Conservation (phyloP, 2,113 vertebrate species). For the Fukomys damarensis region DNA sequence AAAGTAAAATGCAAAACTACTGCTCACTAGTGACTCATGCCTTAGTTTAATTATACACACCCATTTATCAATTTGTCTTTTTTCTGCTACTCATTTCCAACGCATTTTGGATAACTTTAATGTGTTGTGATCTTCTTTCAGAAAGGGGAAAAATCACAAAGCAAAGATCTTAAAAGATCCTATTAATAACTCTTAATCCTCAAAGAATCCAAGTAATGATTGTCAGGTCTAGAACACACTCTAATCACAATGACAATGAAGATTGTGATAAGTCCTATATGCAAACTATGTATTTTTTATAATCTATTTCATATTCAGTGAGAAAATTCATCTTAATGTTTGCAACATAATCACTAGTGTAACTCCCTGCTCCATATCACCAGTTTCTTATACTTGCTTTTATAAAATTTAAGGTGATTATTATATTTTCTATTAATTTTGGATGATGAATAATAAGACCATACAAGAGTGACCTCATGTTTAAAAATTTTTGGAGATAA, state of each 20-base stretch:
- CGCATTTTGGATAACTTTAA: background rate
- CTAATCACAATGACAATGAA: background rate
- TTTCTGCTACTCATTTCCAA: background rate
- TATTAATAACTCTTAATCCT: background rate
- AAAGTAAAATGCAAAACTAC: background rate
- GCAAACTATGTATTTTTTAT: background rate
- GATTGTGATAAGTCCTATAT: background rate
- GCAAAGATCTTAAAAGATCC: background rate
- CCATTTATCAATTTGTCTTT: background rate
- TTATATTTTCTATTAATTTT: constrained; percentile 20
- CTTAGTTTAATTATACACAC: background rate
- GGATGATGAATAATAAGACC: background rate
- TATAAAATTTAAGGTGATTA: background rate
- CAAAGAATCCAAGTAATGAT: background rate
- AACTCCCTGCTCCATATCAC: background rate
- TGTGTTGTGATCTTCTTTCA: background rate
- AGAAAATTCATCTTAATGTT: background rate
- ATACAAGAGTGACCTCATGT: background rate
- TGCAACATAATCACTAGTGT: background rate
- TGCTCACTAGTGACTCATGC: background rate
- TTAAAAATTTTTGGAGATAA: constrained; percentile 28
- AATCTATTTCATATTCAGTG: background rate
- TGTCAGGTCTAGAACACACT: background rate
- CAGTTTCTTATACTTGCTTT: background rate
- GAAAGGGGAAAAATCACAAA: background rate